phyloP scores from a whole-genome alignment of 1,140 invertebrate species.

The Leptinotarsa texana region DNA sequence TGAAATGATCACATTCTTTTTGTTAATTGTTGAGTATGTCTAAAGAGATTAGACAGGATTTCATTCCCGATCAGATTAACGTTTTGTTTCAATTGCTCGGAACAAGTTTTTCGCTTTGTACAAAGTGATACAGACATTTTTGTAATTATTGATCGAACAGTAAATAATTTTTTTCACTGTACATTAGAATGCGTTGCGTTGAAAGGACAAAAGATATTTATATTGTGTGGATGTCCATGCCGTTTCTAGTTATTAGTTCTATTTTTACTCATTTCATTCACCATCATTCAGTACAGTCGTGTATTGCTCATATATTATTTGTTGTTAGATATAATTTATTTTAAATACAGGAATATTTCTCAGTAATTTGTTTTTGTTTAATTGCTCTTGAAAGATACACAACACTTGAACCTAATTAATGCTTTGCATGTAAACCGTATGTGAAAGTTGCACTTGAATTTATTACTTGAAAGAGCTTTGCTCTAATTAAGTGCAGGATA shows the following conservation, averaged over 20 bases:
- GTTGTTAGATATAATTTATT: constrained; percentile 41
- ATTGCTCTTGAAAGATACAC: too few species aligned
- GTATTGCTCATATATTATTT: constrained; percentile 33
- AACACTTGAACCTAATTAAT: too few species aligned
- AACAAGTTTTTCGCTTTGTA: constrained; percentile 35
- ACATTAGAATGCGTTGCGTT: constrained; percentile 43
- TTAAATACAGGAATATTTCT: constrained; percentile 30
- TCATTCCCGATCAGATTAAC: too few species aligned
- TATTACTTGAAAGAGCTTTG: too few species aligned
- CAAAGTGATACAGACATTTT: constrained; percentile 40
- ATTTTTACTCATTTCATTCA: constrained; percentile 35
- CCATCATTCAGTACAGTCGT: constrained; percentile 39
- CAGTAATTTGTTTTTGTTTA: too few species aligned
- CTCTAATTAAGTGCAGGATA: too few species aligned
- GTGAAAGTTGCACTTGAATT: too few species aligned
- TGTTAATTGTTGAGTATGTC: too few species aligned
- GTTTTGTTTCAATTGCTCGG: constrained; percentile 24
- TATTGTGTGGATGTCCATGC: constrained; percentile 29
- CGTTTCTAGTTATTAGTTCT: constrained; percentile 19
- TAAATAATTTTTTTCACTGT: constrained; percentile 44
- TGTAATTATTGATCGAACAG: constrained; percentile 38
- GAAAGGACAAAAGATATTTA: constrained; percentile 15
- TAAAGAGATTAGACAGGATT: too few species aligned
- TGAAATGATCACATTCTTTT: too few species aligned
- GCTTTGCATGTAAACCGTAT: too few species aligned